Base-by-base conservation (phyloP, 2,113 vertebrate genomes). In the Cryptomyrus ogoouensis region DNA sequence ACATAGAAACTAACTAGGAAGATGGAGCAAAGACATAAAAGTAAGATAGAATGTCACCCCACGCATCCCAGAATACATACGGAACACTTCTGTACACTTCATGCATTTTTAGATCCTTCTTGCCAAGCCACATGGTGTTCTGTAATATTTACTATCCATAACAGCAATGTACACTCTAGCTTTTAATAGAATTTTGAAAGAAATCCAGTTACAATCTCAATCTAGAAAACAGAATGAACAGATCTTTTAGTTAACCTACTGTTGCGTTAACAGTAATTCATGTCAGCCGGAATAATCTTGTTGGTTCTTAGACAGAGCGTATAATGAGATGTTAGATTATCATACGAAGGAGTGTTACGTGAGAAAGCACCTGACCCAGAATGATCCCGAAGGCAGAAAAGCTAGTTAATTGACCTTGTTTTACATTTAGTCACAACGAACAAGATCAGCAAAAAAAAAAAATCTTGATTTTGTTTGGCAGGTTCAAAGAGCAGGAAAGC, bases 301-400 rank as follows among this genome's bases (percentile, higher is more conserved):
- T 9, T 46, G 83, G 8, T 84, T 84, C 5, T 42, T 83, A 24
- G 83, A 84, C 83, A 84, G 44, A 24, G 44, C 44, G 1, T 47
- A 87, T 87, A 35, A 87, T 87, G 85, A 87, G 49, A 53, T 87
- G 49, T 87, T 87, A 53, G n/a, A 87, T 87, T 53, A 87, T 47
- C 47, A 8, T 8, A 46, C 56, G 15, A 47, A 84, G 19, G 84
- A 3, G 49, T 53, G 39, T 35, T 52, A 53, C 2, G 7, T 15
- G 47, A 52, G 27, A 70, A 70, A 56, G 27, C 49, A 53, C 49
- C 85, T 87, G 85, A 53, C 85, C 31, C 35, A 87, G 17, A 87
- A 87, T 46, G 83, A 8, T 84, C 83, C 21, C 8, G 10, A 47
- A 3, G 44, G 42, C 83, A 24, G 44, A 84, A 84, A 47, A 4